Evolutionary conservation across 1,140 invertebrate species (phyloP), one percentile per base, ranked within the genome.

Genomic region (Delia radicum): DNA sequence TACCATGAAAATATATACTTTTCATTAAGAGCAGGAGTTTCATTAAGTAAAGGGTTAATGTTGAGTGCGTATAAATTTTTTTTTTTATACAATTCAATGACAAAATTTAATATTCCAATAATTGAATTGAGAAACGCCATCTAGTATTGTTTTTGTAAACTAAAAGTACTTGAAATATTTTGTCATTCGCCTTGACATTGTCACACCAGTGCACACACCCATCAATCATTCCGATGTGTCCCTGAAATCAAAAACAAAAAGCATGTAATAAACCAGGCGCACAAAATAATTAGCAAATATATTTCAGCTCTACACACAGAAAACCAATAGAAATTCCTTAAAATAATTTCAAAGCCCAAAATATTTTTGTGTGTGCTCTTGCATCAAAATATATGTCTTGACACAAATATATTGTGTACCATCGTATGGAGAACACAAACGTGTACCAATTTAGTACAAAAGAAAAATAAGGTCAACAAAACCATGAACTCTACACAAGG

Each of bases 171-270:
- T n/a, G n/a, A n/a, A n/a, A n/a, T n/a, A n/a, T n/a, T n/a, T n/a
- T n/a, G n/a, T n/a, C 37, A 33, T 3, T 69, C 24, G 24, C 29
- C 65, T 69, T 21, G 65, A 33, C 65, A 33, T n/a, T 33, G 63
- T 0, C 63, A 69, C 21, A 33, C n/a, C n/a, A n/a, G 62, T 8
- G 24, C n/a, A 63, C 18, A 8, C 29, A 69, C 18, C 65, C n/a
- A 69, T 69, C 65, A 69, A 69, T 69, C 65, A 37, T 33, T 33
- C 24, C 29, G 15, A 21, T 21, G 24, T 69, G 65, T 69, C 65
- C 65, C 65, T 69, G 65, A 69, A 69, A 69, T 69, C 65, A 69
- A 69, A 69, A 31, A 69, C 65, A 69, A 69, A 69, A 69, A 69
- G 65, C 65, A 69, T 69, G 29, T 69, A 21, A 7, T 21, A 7